A percentile compares a stretch with the other conserved stretches of the same genome.
These are phyloP conservation scores for Apodemia duryi DNA, from an alignment of 2,888 invertebrate genomes.

Conservation along the genomic window DNA sequence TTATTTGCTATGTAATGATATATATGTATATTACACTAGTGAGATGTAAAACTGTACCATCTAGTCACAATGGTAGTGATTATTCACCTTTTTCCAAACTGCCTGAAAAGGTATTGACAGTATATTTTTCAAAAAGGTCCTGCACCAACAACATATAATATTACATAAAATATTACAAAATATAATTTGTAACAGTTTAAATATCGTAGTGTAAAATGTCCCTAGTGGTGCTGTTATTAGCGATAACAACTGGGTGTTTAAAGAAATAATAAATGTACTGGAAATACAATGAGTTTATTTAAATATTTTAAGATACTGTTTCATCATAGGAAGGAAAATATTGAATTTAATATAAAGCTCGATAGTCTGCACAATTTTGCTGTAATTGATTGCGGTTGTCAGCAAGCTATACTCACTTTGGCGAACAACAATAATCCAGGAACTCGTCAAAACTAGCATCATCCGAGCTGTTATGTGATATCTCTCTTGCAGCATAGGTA, in stretches of 20 bases:
- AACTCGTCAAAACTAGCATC: slow-evolving; percentile 81
- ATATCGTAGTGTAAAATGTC: too few relatives aligned
- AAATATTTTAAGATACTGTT: neutral
- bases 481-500: slow-evolving; percentile 82
- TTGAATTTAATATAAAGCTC: too few relatives aligned
- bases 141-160: neutral
- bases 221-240: too few relatives aligned
- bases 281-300: neutral
- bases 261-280: too few relatives aligned
- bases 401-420: slow-evolving; percentile 65
- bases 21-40: neutral
- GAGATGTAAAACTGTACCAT: too few relatives aligned
- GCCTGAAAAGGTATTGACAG: neutral
- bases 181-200: too few relatives aligned
- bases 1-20: too few relatives aligned
- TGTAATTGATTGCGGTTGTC: neutral
- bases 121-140: too few relatives aligned
- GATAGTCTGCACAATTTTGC: too few relatives aligned
- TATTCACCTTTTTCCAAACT: neutral
- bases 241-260: too few relatives aligned
- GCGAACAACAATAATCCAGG: slow-evolving; percentile 77
- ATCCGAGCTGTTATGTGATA: slow-evolving; percentile 80
- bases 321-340: too few relatives aligned
- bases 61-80: neutral
- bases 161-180: neutral